Evolutionary conservation across 2,797 vertebrate genomes (phyloP).

Genomic region (Takifugu ocellatus): DNA sequence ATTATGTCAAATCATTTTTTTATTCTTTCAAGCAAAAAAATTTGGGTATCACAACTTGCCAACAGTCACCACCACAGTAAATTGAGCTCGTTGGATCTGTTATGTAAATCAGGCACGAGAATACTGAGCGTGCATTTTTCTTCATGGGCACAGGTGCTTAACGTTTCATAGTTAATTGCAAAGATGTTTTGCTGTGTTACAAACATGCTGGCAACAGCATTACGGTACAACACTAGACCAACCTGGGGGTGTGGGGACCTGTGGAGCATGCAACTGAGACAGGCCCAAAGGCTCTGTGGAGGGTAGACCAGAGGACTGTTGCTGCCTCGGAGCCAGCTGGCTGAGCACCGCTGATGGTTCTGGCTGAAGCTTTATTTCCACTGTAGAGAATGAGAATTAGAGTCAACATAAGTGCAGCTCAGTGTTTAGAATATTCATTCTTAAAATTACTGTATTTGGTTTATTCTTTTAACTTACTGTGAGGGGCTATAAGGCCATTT

Average conservation of each 20-base stretch:
- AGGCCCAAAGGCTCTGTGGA: conserved; percentile 64
- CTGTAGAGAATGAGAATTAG: conserved; percentile 35
- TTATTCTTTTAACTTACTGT: conserved; percentile 55
- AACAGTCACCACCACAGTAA: no score
- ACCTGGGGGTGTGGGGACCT: conserved; percentile 79
- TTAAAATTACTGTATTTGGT: background rate
- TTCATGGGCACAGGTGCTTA: no score
- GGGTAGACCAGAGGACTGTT: conserved; percentile 66
- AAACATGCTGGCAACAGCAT: background rate
- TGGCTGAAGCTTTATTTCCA: conserved; percentile 92
- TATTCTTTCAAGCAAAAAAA: no score
- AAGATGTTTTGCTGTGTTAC: background rate
- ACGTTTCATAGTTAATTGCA: background rate
- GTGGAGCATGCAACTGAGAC: conserved; percentile 71
- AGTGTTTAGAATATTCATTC: background rate
- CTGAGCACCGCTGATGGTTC: conserved; percentile 94
- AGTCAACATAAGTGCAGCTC: no score
- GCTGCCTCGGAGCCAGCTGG: conserved; percentile 87
- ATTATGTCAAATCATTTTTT: no score
- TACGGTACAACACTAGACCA: conserved; percentile 1
- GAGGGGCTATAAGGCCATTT: conserved; percentile 59
- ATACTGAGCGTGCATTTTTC: no score
- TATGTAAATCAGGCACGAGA: no score
- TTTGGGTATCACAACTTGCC: no score
- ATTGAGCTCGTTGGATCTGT: background rate